Evolutionary conservation across 2,113 vertebrate species (phyloP).

Genomic region (Pseudopodoces humilis): DNA sequence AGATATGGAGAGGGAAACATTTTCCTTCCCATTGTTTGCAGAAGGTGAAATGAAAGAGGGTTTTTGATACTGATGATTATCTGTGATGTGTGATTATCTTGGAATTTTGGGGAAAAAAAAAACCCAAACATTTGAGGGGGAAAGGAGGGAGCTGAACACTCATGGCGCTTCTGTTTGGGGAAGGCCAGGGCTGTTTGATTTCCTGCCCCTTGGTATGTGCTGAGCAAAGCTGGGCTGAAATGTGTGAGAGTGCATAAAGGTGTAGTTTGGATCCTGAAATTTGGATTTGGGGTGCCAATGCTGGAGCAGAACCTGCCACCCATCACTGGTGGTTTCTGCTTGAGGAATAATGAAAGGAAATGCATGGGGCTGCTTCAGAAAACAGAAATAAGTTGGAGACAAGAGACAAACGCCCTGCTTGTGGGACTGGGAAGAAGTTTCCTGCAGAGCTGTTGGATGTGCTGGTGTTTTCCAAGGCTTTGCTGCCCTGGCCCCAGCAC

Average conservation of each 20-base stretch:
- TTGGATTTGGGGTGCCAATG: background rate
- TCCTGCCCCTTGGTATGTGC: background rate
- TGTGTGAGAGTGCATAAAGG: fast-evolving
- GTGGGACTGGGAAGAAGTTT: background rate
- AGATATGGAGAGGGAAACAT: background rate
- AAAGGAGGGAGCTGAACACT: background rate
- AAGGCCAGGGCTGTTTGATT: background rate
- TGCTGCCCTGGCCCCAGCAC: background rate
- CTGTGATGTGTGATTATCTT: background rate
- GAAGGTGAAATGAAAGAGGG: background rate
- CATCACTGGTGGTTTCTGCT: background rate
- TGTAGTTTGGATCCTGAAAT: background rate
- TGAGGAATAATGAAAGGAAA: background rate
- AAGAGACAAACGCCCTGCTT: background rate
- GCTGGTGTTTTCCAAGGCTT: background rate
- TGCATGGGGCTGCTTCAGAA: fast-evolving
- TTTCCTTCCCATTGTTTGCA: background rate
- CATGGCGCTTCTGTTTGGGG: background rate
- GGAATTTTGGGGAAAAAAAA: fast-evolving
- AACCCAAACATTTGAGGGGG: fast-evolving
- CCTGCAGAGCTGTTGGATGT: fast-evolving
- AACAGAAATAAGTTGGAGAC: background rate
- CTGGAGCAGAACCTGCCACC: background rate
- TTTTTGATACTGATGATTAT: background rate
- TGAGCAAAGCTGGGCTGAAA: background rate